Percentiles rank a stretch among this genome's conserved stretches.
These are phyloP conservation scores for Keiferia lycopersicella DNA, from an alignment of 2,888 invertebrate species.

Conservation along the genomic window DNA sequence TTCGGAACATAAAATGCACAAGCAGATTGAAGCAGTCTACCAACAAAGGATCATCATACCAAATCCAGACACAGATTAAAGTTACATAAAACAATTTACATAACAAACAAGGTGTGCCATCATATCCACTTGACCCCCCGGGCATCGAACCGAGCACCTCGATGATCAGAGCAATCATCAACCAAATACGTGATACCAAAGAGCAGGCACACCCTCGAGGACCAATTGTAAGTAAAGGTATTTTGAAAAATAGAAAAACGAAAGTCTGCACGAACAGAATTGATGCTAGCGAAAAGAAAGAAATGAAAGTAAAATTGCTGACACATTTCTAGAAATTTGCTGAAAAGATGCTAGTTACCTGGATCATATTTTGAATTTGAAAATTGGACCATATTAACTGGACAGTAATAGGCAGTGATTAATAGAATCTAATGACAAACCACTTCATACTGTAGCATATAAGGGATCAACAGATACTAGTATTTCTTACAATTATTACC, in stretches of 20 bases:
- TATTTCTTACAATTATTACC: too few species aligned
- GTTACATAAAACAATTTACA: slow-evolving; percentile 38
- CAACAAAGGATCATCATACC: background rate
- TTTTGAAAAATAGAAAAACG: slow-evolving; percentile 5
- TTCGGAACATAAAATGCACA: background rate
- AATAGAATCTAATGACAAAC: too few species aligned
- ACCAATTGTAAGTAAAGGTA: background rate
- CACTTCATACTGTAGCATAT: too few species aligned
- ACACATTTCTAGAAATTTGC: too few species aligned
- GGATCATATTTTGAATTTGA: background rate
- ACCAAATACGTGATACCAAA: slow-evolving; percentile 62
- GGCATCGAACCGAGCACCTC: slow-evolving; percentile 43
- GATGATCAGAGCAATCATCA: slow-evolving; percentile 52
- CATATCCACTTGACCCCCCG: slow-evolving; percentile 41
- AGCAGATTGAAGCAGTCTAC: background rate
- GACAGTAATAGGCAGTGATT: too few species aligned
- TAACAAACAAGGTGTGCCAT: slow-evolving; percentile 36
- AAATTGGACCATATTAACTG: too few species aligned
- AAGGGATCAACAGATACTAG: too few species aligned
- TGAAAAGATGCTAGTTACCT: background rate
- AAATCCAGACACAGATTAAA: background rate
- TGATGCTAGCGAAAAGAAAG: background rate
- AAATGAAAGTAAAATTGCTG: background rate
- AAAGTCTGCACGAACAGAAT: slow-evolving; percentile 1
- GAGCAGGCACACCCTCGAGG: slow-evolving; percentile 38